Base-by-base conservation (phyloP, 2,888 invertebrate species). In the Ypsolopha scabrella region DNA sequence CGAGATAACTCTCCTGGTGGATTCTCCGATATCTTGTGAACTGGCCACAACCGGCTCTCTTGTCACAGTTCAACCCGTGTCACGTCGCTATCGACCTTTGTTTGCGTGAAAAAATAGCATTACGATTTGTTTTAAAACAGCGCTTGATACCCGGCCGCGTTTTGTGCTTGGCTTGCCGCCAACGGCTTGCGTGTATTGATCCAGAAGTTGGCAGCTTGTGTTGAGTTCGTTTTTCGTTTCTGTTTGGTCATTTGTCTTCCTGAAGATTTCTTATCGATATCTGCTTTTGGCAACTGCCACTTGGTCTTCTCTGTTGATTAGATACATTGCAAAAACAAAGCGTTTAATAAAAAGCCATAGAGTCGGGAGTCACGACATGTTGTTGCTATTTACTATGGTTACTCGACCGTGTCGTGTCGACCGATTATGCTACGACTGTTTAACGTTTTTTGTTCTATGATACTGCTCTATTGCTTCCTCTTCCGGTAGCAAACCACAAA, bases 111-210 rank as follows among this genome's bases (percentile, higher is more conserved):
- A 68, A 68, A 58, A 57, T 57, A 54, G 53, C 55, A 53, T 53
- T 52, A 37, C 51, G 52, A 49, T 50, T 51, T 54, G 51, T 54
- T 60, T 58, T 57, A 55, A 57, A 57, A 49, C 39, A 41, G n/a
- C 49, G 49, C 39, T 49, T 48, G 39, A 36, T 48, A 9, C 43
- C 50, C 47, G 62, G 63, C 61, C 63, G 61, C 65, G 70, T 72
- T 72, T 75, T 69, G 69, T 68, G 69, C 60, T 72, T 82, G 82
- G 81, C 81, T 60, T 55, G 43, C 52, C 60, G 80, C 82, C 81
- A 82, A 72, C 65, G 57, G 55, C 58, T 57, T 60, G 38, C 55
- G 59, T 55, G 61, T 70, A 69, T 74, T 66, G 70, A 72, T 70
- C 63, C 57, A 52, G 55, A 62, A 62, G 59, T 67, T 69, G 68